phyloP scores from a whole-genome alignment of 2,888 invertebrate species.

The Polyommatus icarus region DNA sequence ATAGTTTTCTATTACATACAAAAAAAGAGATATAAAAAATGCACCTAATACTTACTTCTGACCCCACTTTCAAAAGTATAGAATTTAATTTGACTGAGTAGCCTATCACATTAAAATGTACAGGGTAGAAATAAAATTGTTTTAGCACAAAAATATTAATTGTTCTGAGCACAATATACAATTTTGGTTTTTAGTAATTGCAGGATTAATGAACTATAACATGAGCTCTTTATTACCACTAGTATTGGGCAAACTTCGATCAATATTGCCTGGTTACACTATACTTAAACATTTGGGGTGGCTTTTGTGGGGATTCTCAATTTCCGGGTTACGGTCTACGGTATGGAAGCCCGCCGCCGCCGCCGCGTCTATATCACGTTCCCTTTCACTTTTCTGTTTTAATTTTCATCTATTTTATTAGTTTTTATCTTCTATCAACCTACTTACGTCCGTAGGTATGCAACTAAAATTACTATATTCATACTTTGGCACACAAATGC shows the following conservation, averaged over 20 bases:
- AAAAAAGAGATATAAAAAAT: too few species aligned
- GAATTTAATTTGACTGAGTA: too few species aligned
- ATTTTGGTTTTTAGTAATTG: too few species aligned
- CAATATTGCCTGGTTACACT: slow-evolving; percentile 73
- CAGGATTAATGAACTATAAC: not conserved
- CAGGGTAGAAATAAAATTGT: too few species aligned
- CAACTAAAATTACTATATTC: slow-evolving; percentile 13
- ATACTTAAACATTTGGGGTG: slow-evolving; percentile 55
- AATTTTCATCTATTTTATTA: slow-evolving; percentile 31
- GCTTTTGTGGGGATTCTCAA: slow-evolving; percentile 63
- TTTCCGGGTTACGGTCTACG: slow-evolving; percentile 64
- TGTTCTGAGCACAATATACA: too few species aligned
- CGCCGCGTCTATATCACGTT: slow-evolving; percentile 45
- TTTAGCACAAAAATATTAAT: too few species aligned
- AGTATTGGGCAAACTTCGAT: slow-evolving; percentile 44
- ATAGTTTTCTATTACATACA: too few species aligned
- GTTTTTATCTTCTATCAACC: slow-evolving; percentile 22
- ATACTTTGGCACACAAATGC: slow-evolving; percentile 19
- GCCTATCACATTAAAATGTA: too few species aligned
- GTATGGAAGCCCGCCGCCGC: slow-evolving; percentile 54
- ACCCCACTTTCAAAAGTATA: too few species aligned
- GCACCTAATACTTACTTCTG: too few species aligned
- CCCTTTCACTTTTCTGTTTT: slow-evolving; percentile 34
- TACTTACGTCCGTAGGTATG: not conserved
- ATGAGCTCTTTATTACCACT: not conserved